Evolutionary conservation across 1,140 invertebrate genomes (phyloP), one percentile per base, ranked within the genome.

Genomic region (Drosophila kurseongensis): DNA sequence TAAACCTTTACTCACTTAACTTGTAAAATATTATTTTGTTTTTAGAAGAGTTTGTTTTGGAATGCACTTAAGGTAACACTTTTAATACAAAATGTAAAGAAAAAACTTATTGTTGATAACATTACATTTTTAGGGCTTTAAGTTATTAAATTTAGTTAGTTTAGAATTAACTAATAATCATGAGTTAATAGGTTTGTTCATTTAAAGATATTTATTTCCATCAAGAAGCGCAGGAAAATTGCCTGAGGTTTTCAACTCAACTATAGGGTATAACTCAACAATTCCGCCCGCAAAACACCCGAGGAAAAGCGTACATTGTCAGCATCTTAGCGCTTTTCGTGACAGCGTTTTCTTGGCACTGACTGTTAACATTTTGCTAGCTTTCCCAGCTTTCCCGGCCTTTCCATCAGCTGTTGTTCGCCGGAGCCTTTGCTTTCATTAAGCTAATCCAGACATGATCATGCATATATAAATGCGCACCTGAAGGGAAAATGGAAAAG

Each of bases 361-460:
- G 54, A 45, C 54, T 77, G 67, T 77, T 63, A 54, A 60, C 63
- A 78, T 78, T 78, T 51, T 60, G 29, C 35, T 57, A 14, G 29
- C 58, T 42, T 38, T 27, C 14, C 45, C 63, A 7, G 56, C 44
- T 51, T 36, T 29, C 16, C 57, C 18, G 18, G 23, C n/a, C 23
- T 40, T 44, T 13, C 74, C 73, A 72, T 80, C 80, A 83, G 80
- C 80, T 83, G 79, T 78, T 72, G 50, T 63, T 45, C 48, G 45
- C 13, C 27, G 5, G 18, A 75, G 51, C 63, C 69, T 57, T 66
- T 75, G 69, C 77, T 81, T 91, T 91, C 80, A 88, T 88, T 88
- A 91, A 80, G 74, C 85, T 91, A 91, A 91, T 91, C 88, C 89
- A 83, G 83, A 91, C 88, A 91, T 91, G 88, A 91, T 91, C 83